Base-by-base conservation (phyloP, 2,888 invertebrate species). In the Drosophila fungiperda region DNA sequence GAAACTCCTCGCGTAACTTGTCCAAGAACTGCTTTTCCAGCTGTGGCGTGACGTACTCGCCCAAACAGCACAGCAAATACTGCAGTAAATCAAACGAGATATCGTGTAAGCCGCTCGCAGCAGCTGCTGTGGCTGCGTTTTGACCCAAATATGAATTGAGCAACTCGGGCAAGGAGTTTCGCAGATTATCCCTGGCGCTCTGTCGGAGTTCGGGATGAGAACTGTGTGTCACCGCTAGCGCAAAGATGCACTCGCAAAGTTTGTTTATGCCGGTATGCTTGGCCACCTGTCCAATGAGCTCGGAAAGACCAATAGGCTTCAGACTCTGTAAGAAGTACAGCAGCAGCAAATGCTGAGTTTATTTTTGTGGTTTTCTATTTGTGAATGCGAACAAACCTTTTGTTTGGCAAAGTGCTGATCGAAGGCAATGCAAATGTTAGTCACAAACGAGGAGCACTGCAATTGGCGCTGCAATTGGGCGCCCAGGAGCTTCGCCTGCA, bases 211-310 rank as follows among this genome's bases (percentile, higher is more conserved):
- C 98, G 55, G 95, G 92, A 93, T 96, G 96, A 52, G 95, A 95
- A 23, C 98, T 98, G 91, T 97, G 96, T 83, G 96, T 95, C 80
- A 98, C 94, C 73, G 97, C 96, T 90, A 99, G 94, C 68, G 97
- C 97, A 93, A 98, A 96, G 59, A 97, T 96, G 91, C 98, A 97
- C 95, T 99, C 98, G 94, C 98, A 97, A 54, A 98, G 96, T 87
- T 97, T 95, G 73, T 96, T 96, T 91, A 98, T 95, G 93, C 96
- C 96, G 91, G 98, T 95, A 90, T 97, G 95, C 94, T 97, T 96
- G 93, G 97, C 96, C 89, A 99, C 94, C 92, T 97, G 96, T 91
- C 95, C 94, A 93, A 98, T 95, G 92, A 98, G 95, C 92, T 97
- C 96, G 86, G 96, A 94, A 87, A 96, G 96, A 86, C 96, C 94